Conservation (phyloP, 2,888 invertebrate species). For the Crematogaster levior region DNA sequence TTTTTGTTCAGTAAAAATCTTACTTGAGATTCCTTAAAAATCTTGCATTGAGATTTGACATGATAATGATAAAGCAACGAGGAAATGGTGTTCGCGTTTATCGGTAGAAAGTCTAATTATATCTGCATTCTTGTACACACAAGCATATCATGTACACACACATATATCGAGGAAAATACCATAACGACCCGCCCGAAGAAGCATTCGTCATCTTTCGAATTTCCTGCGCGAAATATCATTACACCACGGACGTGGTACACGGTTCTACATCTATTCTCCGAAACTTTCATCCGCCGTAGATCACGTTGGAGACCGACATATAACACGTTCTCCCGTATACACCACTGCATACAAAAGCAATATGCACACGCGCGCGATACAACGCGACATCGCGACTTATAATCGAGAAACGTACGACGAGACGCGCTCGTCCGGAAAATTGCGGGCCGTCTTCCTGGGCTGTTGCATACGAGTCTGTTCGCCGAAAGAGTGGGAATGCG, state of each 20-base stretch:
- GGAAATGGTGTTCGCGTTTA: neutral
- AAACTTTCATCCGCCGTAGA: constrained; percentile 49
- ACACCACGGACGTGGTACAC: constrained; percentile 23
- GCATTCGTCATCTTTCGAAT: constrained; percentile 50
- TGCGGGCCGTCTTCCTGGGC: constrained; percentile 45
- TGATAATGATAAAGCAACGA: neutral
- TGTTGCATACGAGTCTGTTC: constrained; percentile 37
- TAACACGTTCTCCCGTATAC: neutral
- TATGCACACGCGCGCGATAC: constrained; percentile 5
- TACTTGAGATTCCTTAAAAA: neutral
- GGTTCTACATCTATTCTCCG: constrained; percentile 35
- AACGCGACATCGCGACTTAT: constrained; percentile 48
- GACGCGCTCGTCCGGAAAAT: constrained; percentile 58
- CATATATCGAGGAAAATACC: neutral
- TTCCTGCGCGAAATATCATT: constrained; percentile 53
- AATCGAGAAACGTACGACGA: constrained; percentile 60
- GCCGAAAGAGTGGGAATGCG: neutral
- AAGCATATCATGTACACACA: neutral
- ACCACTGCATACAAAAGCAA: neutral
- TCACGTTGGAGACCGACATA: constrained; percentile 6
- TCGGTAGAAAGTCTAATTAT: constrained; percentile 39
- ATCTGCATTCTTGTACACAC: neutral
- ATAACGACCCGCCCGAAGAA: constrained; percentile 25
- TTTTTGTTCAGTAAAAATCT: neutral
- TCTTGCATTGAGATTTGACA: neutral